These are phyloP conservation scores for Ardeotis arabs DNA, from an alignment of 2,113 vertebrate species.

Conservation along the genomic window DNA sequence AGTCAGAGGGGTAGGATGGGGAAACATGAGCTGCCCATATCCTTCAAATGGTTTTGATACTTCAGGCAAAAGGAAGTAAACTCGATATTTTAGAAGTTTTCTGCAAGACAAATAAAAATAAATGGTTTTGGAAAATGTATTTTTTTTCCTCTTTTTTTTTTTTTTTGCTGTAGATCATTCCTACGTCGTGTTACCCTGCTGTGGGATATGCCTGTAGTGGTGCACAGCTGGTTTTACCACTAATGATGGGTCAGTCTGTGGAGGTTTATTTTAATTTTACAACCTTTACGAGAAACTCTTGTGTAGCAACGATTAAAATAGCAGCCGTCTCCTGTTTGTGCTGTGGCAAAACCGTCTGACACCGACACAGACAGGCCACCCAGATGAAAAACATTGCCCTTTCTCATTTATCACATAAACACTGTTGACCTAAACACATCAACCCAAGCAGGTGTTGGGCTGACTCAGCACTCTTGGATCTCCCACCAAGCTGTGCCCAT, in stretches of 20 bases:
- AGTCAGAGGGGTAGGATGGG: not conserved
- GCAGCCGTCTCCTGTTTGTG: conserved; percentile 42
- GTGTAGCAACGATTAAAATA: conserved; percentile 46
- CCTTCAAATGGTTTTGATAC: not conserved
- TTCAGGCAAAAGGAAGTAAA: not conserved
- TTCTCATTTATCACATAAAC: not conserved
- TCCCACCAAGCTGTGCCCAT: not conserved
- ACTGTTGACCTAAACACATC: not conserved
- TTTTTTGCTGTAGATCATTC: not conserved
- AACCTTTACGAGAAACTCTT: conserved; percentile 48
- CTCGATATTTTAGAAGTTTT: not conserved
- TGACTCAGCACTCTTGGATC: not conserved
- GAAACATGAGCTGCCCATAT: not conserved
- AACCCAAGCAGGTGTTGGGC: not conserved
- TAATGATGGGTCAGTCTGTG: conserved; percentile 41
- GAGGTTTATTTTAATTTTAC: conserved; percentile 55
- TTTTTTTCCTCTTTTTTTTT: not conserved
- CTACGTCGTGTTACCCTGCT: not conserved
- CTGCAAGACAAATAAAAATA: not conserved
- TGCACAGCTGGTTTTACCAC: conserved; percentile 32
- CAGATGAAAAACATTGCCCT: not conserved
- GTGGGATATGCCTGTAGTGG: not conserved
- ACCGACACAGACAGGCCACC: not conserved
- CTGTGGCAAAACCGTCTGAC: not conserved
- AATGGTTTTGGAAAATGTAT: not conserved